These are phyloP conservation scores for Pomacea maculata DNA, from an alignment of 1,140 invertebrate species.

Conservation along the genomic window DNA sequence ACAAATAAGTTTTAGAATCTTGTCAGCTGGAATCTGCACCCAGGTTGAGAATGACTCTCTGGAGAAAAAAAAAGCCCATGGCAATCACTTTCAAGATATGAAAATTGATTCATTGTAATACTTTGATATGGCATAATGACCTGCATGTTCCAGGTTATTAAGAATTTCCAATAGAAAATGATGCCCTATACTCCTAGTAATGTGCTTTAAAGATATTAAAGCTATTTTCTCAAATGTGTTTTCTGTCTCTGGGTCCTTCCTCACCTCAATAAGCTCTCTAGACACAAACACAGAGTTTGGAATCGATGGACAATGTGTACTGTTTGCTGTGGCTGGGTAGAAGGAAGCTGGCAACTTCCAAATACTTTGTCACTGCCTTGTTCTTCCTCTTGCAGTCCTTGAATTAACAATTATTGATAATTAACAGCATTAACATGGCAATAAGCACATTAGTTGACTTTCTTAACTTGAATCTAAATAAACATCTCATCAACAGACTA, in stretches of 20 bases:
- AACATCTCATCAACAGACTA: too few relatives aligned
- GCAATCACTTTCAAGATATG: neutral
- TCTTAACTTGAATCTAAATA: too few relatives aligned
- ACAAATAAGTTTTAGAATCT: constrained; percentile 14
- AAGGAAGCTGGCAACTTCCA: neutral
- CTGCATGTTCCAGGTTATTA: too few relatives aligned
- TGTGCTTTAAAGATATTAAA: too few relatives aligned
- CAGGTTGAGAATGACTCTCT: constrained; percentile 27
- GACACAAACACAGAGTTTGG: constrained; percentile 15
- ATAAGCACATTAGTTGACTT: too few relatives aligned
- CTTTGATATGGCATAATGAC: too few relatives aligned
- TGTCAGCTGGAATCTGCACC: constrained; percentile 22
- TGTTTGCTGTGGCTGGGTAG: constrained; percentile 3
- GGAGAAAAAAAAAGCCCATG: constrained; percentile 2
- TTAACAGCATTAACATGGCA: neutral
- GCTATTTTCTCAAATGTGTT: too few relatives aligned
- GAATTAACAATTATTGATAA: neutral
- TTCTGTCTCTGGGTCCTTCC: too few relatives aligned
- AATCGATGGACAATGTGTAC: constrained; percentile 6
- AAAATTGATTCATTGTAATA: too few relatives aligned
- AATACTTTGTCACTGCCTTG: neutral
- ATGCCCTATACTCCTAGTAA: too few relatives aligned
- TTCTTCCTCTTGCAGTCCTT: neutral
- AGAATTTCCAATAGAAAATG: too few relatives aligned
- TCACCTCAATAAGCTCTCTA: constrained; percentile 31